phyloP scores from a whole-genome alignment of 2,113 vertebrate species.

The Neofelis nebulosa region DNA sequence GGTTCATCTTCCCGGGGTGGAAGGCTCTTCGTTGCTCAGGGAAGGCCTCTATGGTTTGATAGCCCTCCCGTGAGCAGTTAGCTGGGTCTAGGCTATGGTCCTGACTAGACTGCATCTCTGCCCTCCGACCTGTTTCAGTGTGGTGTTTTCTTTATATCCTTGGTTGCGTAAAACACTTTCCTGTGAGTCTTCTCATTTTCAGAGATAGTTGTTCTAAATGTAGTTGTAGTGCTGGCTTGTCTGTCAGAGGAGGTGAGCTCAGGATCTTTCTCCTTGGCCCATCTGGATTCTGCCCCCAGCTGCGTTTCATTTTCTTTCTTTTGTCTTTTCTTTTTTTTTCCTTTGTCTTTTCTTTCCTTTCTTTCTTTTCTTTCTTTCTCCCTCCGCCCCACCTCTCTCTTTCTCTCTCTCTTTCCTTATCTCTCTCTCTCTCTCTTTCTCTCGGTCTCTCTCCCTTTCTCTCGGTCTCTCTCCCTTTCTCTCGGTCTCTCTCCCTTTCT shows the following conservation, averaged over 20 bases:
- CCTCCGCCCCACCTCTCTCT: accelerated
- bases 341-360: no score
- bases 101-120: neutral
- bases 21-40: neutral
- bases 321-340: no score
- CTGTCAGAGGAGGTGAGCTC: neutral
- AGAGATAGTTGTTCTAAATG: neutral
- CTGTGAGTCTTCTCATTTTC: neutral
- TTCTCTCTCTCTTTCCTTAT: no score
- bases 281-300: neutral
- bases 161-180: neutral
- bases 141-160: neutral
- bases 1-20: neutral
- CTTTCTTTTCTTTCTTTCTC: no score
- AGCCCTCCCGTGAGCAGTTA: neutral
- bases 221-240: neutral
- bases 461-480: accelerated
- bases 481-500: accelerated
- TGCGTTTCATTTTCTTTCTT: neutral
- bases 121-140: neutral
- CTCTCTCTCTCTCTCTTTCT: no score
- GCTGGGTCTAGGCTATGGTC: no score
- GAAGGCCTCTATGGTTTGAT: neutral
- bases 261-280: neutral
- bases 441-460: accelerated